A percentile compares a stretch with the other conserved stretches of the same genome.
Evolutionary conservation across 2,888 invertebrate species (phyloP).

Genomic region (Drosophila heteroneura): DNA sequence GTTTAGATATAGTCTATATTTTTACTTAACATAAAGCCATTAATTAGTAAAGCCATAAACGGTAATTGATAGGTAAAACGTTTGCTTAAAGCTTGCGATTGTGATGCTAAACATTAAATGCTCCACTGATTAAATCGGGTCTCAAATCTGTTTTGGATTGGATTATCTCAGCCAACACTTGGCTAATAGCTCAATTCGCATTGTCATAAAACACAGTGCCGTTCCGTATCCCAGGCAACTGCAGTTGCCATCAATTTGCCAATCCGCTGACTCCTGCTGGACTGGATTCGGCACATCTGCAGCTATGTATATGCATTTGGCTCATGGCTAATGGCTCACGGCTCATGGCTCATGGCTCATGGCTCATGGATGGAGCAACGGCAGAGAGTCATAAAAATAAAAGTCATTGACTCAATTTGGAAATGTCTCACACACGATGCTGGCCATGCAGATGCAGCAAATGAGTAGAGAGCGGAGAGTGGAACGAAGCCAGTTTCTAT

Average conservation of each 20-base stretch:
- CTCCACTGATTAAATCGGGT: not conserved
- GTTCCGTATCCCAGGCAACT: constrained; percentile 22
- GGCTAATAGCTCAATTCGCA: constrained; percentile 74
- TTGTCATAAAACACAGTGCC: constrained; percentile 59
- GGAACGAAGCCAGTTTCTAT: constrained; percentile 37
- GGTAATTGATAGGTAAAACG: constrained; percentile 3
- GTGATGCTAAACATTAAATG: not conserved
- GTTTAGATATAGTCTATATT: not conserved
- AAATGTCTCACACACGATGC: constrained; percentile 69
- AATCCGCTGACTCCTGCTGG: constrained; percentile 36
- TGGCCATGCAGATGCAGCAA: constrained; percentile 10
- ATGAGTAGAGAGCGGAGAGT: not conserved
- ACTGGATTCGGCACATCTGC: constrained; percentile 36
- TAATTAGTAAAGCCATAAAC: not conserved
- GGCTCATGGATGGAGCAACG: constrained; percentile 12
- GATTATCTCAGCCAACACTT: constrained; percentile 30
- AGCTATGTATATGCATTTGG: constrained; percentile 5
- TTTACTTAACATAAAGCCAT: not conserved
- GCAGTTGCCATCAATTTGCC: constrained; percentile 45
- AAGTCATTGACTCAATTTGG: constrained; percentile 82
- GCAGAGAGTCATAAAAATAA: constrained; percentile 66
- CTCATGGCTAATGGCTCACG: constrained; percentile 9
- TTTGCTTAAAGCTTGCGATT: not conserved
- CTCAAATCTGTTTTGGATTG: constrained; percentile 12
- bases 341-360: constrained; percentile 1